Evolutionary conservation across 2,888 invertebrate genomes (phyloP), one percentile per base, ranked within the genome.

Genomic region (Sphinx pinastri): DNA sequence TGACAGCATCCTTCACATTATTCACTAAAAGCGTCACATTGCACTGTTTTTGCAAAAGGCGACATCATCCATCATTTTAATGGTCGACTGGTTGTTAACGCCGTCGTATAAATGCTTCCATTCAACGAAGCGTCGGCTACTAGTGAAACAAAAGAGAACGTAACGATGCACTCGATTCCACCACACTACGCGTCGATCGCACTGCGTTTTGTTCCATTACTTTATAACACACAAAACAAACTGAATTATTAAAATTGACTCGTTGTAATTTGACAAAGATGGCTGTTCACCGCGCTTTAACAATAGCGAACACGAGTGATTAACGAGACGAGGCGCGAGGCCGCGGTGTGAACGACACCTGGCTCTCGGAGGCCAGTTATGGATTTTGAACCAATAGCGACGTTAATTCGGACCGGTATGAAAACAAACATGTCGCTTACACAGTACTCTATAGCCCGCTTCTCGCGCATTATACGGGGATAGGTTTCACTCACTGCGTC

Each of bases 301-400:
- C 93, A 93, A 93, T 93, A 93, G 92, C 91, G 90, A 90, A 90
- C 90, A 90, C 91, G 93, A 91, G 91, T 93, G 93, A 93, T 93
- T 94, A 92, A 93, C 92, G 93, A 93, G 93, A 92, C 92, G 92
- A 92, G 92, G 91, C 93, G 93, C 93, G 93, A 92, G 92, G 94
- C 93, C 94, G 93, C 94, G 93, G 94, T 94, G 94, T 94, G 94
- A 94, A 94, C 94, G 94, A 94, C 94, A 94, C 94, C 94, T 94
- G 94, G 93, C 92, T 91, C 90, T 88, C 88, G 85, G 93, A 92
- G 93, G 93, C 93, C 93, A 93, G 93, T 93, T 93, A 93, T 93
- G 93, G 93, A 93, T 94, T 93, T 93, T 93, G 88, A 93, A 92
- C 93, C 93, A 93, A 93, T 94, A 90, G 93, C 93, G 88, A 92